phyloP scores from a whole-genome alignment of 2,113 vertebrate genomes.

The Oreochromis niloticus region DNA sequence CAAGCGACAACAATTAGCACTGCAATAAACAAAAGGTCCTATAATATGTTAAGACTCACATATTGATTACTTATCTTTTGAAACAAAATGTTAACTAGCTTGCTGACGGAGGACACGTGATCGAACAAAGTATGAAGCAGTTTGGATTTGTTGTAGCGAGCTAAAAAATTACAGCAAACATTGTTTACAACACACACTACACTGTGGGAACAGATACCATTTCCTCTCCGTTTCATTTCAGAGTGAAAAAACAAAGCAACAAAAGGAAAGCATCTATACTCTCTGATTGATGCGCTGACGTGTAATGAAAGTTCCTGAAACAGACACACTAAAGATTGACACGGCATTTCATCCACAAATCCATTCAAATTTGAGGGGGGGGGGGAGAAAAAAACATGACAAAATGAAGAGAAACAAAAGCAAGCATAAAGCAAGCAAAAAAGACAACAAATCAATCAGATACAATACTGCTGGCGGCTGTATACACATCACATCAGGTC shows the following conservation, averaged over 20 bases:
- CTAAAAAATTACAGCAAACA: neutral
- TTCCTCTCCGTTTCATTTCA: neutral
- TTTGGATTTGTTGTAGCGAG: neutral
- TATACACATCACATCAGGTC: slow-evolving; percentile 98
- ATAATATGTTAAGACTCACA: neutral
- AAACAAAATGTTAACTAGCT: neutral
- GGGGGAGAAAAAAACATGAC: neutral
- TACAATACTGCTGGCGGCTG: slow-evolving; percentile 92
- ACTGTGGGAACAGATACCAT: neutral
- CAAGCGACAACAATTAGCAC: neutral
- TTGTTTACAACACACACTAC: neutral
- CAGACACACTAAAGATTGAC: slow-evolving; percentile 4
- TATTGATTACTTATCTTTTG: neutral
- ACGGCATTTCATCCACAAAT: slow-evolving; percentile 38
- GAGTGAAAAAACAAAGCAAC: slow-evolving; percentile 18
- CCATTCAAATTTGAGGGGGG: slow-evolving; percentile 30
- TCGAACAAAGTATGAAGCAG: neutral
- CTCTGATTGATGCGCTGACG: slow-evolving; percentile 40
- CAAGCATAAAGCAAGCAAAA: slow-evolving; percentile 48
- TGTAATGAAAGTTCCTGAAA: slow-evolving; percentile 45
- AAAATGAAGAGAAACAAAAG: slow-evolving; percentile 58
- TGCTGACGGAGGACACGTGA: neutral
- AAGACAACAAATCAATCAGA: slow-evolving; percentile 88
- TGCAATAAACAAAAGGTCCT: neutral
- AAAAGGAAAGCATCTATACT: neutral